Conservation (phyloP, 1,140 invertebrate genomes). For the Drosophila hydei region DNA sequence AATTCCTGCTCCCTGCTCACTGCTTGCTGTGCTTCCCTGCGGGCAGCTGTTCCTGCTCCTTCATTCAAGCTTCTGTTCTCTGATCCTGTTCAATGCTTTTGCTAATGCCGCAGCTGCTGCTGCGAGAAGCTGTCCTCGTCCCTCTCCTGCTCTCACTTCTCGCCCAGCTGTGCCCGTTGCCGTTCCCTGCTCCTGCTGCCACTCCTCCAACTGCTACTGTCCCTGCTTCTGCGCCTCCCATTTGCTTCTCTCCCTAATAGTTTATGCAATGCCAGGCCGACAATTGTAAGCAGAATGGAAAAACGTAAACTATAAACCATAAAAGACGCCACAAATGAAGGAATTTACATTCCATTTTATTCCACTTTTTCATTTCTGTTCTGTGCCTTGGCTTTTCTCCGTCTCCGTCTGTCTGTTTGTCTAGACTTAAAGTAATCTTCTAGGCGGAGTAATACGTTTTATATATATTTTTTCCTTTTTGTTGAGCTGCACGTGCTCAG, state of each 20-base stretch:
- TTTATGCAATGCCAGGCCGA: constrained; percentile 43
- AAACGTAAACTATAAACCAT: constrained; percentile 30
- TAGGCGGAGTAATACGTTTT: constrained; percentile 2
- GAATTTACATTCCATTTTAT: constrained; percentile 27
- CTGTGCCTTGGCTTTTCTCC: not conserved
- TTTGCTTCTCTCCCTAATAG: no score
- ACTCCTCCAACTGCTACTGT: no score
- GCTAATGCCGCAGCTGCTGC: not conserved
- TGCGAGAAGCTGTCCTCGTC: no score
- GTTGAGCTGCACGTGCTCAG: constrained; percentile 11
- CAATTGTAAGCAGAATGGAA: constrained; percentile 11
- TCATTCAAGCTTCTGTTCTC: no score
- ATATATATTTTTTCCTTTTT: not conserved
- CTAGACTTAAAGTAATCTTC: constrained; percentile 20
- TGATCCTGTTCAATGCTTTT: no score
- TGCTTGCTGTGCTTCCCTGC: no score
- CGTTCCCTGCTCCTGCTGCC: no score
- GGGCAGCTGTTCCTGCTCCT: no score
- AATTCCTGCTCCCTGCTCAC: constrained; percentile 2
- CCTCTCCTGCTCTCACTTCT: no score
- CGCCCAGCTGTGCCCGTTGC: no score
- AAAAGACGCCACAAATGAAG: constrained; percentile 13
- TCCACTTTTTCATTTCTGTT: not conserved
- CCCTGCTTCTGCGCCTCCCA: no score
- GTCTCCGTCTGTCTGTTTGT: constrained; percentile 14